These are phyloP conservation scores for Melanotus villosus DNA, from an alignment of 2,888 invertebrate species.

Conservation along the genomic window DNA sequence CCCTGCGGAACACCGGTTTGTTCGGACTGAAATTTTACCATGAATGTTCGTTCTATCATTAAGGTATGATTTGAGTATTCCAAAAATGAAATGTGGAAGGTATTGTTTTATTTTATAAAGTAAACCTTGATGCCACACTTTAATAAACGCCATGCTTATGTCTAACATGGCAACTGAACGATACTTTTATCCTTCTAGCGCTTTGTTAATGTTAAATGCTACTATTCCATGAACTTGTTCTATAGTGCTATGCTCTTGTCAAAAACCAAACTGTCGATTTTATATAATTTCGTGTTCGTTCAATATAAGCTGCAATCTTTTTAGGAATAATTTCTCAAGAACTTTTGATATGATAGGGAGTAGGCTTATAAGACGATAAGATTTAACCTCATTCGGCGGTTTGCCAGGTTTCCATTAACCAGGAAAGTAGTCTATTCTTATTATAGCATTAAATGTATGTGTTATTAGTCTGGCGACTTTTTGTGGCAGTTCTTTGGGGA, in stretches of 20 bases:
- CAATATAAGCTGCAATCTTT: neutral
- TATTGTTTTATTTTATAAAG: no score
- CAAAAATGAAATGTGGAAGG: no score
- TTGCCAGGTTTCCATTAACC: conserved; percentile 3
- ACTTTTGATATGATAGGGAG: neutral
- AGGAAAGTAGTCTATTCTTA: neutral
- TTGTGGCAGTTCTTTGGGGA: no score
- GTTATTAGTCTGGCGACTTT: no score
- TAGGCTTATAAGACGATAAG: neutral
- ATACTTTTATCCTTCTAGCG: neutral
- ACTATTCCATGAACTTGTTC: neutral
- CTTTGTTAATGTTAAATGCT: neutral
- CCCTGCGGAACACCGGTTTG: neutral
- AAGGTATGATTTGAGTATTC: no score
- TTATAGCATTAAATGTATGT: neutral
- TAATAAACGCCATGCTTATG: neutral
- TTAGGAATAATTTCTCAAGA: neutral
- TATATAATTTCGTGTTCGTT: neutral
- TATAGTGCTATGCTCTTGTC: neutral
- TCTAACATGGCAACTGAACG: neutral
- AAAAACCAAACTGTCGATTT: neutral
- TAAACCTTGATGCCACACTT: no score
- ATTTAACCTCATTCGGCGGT: neutral
- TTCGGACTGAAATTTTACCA: no score
- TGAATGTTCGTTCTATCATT: no score